phyloP scores from a whole-genome alignment of 37 sponge, comb jelly and placozoan species.

The Cladorhizidae sp. region DNA sequence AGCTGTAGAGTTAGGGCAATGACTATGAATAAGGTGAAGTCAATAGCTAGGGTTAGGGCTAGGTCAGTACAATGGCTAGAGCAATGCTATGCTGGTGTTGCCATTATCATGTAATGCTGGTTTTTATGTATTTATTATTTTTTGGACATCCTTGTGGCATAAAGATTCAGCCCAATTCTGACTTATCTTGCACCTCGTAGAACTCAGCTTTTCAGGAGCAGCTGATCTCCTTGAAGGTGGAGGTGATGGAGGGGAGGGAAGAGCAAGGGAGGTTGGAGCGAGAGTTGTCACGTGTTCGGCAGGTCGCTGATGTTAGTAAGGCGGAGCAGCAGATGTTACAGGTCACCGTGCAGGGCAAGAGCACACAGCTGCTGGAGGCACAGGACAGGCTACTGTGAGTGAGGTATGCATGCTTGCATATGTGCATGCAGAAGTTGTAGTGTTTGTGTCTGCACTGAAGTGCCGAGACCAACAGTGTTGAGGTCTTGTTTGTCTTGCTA shows the following conservation, averaged over 20 bases:
- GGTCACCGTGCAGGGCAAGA: conserved; percentile 34
- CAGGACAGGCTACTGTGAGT: conserved; percentile 42
- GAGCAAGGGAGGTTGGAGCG: background rate
- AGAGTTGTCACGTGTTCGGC: background rate
- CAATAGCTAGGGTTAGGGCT: too few species aligned
- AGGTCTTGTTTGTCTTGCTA: too few species aligned
- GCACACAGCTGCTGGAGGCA: conserved; percentile 21
- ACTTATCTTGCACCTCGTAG: background rate
- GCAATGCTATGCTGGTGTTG: too few species aligned
- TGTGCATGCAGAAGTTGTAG: too few species aligned
- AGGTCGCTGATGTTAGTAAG: background rate
- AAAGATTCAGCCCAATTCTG: too few species aligned
- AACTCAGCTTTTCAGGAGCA: conserved; percentile 14
- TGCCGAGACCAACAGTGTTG: too few species aligned
- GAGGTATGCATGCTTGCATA: background rate
- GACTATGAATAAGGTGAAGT: too few species aligned
- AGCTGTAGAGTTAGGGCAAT: too few species aligned
- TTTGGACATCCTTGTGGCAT: too few species aligned
- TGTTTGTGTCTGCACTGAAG: too few species aligned
- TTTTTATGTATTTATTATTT: background rate
- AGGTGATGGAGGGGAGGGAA: background rate
- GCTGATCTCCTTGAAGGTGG: background rate
- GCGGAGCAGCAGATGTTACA: conserved; percentile 30
- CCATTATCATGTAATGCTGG: background rate
- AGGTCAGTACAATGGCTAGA: too few species aligned